Evolutionary conservation across 2,113 vertebrate genomes (phyloP), one percentile per base, ranked within the genome.

Genomic region (Microcebus jonahi): DNA sequence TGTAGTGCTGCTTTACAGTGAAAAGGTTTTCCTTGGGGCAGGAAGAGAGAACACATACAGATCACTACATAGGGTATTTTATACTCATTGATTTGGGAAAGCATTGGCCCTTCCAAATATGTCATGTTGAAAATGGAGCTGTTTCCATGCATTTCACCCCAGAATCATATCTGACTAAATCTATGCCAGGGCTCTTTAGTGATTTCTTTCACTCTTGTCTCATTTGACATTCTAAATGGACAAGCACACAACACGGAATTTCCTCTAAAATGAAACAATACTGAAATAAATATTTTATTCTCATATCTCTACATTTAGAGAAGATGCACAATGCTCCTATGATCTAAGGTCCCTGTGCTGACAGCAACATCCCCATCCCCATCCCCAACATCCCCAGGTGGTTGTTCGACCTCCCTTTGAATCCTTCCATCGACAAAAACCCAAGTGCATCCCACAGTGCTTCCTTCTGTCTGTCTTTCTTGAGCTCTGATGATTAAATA

Each of bases 21-120:
- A 97, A 97, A 97, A 97, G 50, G 48, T 97, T 90, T 55, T 82
- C 57, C 14, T 94, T 94, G 57, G 9, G n/a, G 1, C 70, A 79
- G 12, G 14, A 70, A 53, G 59, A 45, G 59, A 96, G 88, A 97
- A 86, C 57, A 97, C n/a, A 68, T 76, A 59, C 95, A 97, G 93
- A 97, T 91, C 96, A 71, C 29, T 29, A 8, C 23, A 8, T 15
- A 34, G 0, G 0, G 83, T 85, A 15, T 95, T 96, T 97, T 93
- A 50, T 1, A 2, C 29, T 48, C 53, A 6, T 48, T 94, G 90
- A 97, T 53, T 3, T 0, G 65, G 42, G 90, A 96, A 85, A 83
- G 92, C 73, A 73, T 59, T 83, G 53, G 91, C 94, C 59, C 76
- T 20, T 83, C 73, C 9, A 27, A 82, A 31, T 31, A 23, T 77